These are phyloP conservation scores for Rhinatrema bivittatum DNA, from an alignment of 2,797 vertebrate species.

Conservation along the genomic window DNA sequence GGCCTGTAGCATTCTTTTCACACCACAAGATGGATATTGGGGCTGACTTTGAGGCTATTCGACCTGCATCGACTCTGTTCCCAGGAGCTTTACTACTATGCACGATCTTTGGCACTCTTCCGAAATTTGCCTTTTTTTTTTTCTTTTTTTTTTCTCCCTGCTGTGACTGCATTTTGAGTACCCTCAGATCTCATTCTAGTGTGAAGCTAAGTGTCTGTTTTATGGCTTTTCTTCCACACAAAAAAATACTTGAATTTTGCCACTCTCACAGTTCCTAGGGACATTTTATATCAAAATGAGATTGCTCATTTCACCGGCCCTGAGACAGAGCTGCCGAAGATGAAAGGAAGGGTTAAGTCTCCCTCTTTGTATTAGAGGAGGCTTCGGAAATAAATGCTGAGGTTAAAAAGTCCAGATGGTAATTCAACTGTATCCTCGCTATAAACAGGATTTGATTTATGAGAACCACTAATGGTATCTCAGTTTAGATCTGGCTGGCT, in stretches of 20 bases:
- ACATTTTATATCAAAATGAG: conserved; percentile 44
- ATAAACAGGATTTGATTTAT: conserved; percentile 94
- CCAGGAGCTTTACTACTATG: no score
- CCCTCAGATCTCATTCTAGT: no score
- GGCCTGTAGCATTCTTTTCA: no score
- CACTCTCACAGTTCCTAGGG: conserved; percentile 21
- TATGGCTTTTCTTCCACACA: conserved; percentile 33
- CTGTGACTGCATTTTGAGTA: no score
- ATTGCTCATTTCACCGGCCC: conserved; percentile 41
- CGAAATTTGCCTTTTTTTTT: no score
- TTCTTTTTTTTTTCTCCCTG: no score
- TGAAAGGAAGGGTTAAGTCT: conserved; percentile 69
- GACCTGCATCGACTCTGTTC: no score
- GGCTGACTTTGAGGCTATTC: no score
- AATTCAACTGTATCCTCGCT: conserved; percentile 80
- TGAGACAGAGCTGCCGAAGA: conserved; percentile 44
- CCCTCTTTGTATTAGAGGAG: conserved; percentile 62
- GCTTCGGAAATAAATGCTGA: conserved; percentile 82
- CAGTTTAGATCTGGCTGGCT: conserved; percentile 82
- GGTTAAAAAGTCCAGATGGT: conserved; percentile 95
- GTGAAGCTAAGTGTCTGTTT: conserved; percentile 31
- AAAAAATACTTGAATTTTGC: conserved; percentile 30
- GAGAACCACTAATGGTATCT: conserved; percentile 92
- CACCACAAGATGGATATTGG: no score
- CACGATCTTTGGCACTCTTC: no score